Evolutionary conservation across 1,140 invertebrate genomes (phyloP).

Genomic region (Dendroctonus valens): DNA sequence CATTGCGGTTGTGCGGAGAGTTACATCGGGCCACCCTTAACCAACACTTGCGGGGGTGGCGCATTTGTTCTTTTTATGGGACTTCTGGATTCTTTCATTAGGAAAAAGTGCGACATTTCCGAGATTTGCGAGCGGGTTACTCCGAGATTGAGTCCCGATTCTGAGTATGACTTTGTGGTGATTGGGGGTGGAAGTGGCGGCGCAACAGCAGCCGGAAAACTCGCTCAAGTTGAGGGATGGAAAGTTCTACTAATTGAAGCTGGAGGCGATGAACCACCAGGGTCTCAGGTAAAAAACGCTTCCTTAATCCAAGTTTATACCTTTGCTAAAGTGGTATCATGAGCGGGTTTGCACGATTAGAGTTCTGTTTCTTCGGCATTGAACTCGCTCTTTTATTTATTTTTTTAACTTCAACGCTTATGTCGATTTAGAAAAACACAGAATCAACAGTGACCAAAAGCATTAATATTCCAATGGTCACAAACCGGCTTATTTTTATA

Average conservation of each 20-base stretch:
- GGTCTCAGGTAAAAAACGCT: slow-evolving; percentile 43
- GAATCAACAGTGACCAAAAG: too few species aligned
- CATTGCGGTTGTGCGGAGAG: slow-evolving; percentile 46
- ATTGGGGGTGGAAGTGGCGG: slow-evolving; percentile 61
- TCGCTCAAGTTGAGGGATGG: slow-evolving; percentile 46
- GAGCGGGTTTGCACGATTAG: too few species aligned
- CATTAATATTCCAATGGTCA: too few species aligned
- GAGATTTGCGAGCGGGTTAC: slow-evolving; percentile 54
- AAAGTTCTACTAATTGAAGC: slow-evolving; percentile 64
- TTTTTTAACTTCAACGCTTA: too few species aligned
- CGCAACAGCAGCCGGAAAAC: slow-evolving; percentile 55
- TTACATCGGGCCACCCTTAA: slow-evolving; percentile 54
- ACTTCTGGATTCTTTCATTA: slow-evolving; percentile 55
- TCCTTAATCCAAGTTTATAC: too few species aligned
- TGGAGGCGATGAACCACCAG: slow-evolving; percentile 59
- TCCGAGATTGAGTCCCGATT: slow-evolving; percentile 47
- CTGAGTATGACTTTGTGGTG: slow-evolving; percentile 59
- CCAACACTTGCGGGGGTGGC: slow-evolving; percentile 53
- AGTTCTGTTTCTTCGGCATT: too few species aligned
- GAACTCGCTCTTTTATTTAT: too few species aligned
- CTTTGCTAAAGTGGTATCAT: too few species aligned
- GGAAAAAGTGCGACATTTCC: slow-evolving; percentile 52
- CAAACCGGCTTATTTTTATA: too few species aligned
- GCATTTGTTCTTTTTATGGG: slow-evolving; percentile 59
- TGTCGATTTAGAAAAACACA: too few species aligned